Evolutionary conservation across 2,797 vertebrate species (phyloP).

Genomic region (Hemitrygon akajei): DNA sequence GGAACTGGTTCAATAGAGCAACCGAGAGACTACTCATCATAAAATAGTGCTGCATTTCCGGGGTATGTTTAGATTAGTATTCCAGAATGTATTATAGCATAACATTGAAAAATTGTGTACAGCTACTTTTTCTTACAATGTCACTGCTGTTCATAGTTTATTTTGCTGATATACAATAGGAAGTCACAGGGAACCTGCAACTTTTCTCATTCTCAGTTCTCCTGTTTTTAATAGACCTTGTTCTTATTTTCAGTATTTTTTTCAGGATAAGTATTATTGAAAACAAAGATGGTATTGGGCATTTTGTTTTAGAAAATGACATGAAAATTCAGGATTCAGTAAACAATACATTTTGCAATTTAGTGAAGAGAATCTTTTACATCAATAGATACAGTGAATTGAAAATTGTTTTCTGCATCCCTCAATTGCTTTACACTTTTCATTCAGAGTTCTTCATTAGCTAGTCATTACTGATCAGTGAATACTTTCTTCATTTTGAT

Average conservation of each 20-base stretch:
- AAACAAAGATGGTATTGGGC: not conserved
- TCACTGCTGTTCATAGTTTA: not conserved
- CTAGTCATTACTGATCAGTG: not conserved
- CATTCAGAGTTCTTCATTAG: not conserved
- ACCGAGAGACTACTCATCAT: not conserved
- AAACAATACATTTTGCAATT: not conserved
- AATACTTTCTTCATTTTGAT: not conserved
- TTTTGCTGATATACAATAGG: not conserved
- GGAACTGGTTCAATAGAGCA: too few species aligned
- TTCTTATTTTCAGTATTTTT: not conserved
- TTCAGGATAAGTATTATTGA: not conserved
- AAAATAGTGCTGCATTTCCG: not conserved
- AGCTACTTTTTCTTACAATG: not conserved
- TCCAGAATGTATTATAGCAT: not conserved
- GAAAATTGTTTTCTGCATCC: not conserved
- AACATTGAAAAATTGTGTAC: too few species aligned
- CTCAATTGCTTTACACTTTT: not conserved
- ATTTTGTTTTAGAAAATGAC: not conserved
- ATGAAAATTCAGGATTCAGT: not conserved
- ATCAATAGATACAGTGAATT: not conserved
- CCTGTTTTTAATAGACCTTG: not conserved
- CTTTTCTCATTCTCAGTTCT: not conserved
- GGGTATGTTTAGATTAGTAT: not conserved
- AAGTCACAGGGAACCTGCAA: not conserved
- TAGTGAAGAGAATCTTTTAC: not conserved